Percentiles rank a stretch among this genome's conserved stretches.
These are phyloP conservation scores for Heliconius melpomene DNA, from an alignment of 1,140 invertebrate genomes.

Conservation along the genomic window DNA sequence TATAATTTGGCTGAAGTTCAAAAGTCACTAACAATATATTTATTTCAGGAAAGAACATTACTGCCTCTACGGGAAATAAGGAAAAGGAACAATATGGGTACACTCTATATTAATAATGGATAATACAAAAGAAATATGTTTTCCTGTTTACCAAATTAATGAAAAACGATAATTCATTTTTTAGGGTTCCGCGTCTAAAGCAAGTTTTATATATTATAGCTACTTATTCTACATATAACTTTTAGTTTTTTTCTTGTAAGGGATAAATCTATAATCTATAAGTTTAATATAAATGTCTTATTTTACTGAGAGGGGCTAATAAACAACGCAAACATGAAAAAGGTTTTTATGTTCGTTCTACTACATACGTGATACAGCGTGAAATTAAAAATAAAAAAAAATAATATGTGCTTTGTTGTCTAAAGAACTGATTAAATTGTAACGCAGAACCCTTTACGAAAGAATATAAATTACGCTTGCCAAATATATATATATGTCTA, in stretches of 20 bases:
- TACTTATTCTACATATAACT: neutral
- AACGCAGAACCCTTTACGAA: neutral
- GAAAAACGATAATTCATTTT: neutral
- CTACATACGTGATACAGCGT: too few relatives aligned
- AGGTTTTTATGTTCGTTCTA: too few relatives aligned
- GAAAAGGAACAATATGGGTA: neutral
- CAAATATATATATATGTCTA: neutral
- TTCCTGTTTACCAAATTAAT: neutral
- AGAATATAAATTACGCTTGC: neutral
- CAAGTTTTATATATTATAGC: neutral
- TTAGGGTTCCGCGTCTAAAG: neutral
- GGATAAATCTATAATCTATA: too few relatives aligned
- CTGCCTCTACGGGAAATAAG: slow-evolving; percentile 50
- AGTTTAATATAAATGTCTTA: too few relatives aligned
- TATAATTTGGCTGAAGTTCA: neutral
- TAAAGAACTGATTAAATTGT: neutral
- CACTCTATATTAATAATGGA: slow-evolving; percentile 5
- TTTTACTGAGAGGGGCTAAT: too few relatives aligned
- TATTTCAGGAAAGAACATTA: slow-evolving; percentile 41
- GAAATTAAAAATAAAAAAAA: too few relatives aligned
- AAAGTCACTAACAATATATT: neutral
- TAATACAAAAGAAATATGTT: neutral
- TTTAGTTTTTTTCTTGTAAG: neutral
- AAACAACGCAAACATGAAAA: too few relatives aligned
- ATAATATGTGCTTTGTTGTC: too few relatives aligned